Base-by-base conservation (phyloP, 2,113 vertebrate species). In the Strigops habroptila region DNA sequence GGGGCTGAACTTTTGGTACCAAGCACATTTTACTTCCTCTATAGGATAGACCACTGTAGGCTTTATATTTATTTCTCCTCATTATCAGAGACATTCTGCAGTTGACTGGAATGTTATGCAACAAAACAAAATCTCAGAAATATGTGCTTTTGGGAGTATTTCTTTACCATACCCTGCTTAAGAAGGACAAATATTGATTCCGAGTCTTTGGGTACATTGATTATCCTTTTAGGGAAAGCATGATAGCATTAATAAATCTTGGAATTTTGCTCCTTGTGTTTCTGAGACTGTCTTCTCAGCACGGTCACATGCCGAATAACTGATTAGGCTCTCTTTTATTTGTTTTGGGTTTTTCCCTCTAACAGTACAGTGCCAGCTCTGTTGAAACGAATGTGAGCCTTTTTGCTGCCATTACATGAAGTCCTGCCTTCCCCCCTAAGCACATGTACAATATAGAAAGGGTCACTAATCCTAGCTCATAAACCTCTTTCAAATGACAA, bases 181-280 rank as follows among this genome's bases (percentile, higher is more conserved):
- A 89, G 93, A 89, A 89, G 77, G 77, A 87, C 59, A 91, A 93
- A 86, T 91, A 93, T 89, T 79, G 88, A 94, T 93, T 86, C 44
- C 65, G 77, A 94, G 92, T 70, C 86, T 94, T 94, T 67, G 86
- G 90, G 70, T 73, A 30, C 74, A 93, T 92, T 0, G 44, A 87
- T 94, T 96, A 93, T 91, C 86, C 73, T 94, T 96, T 96, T 93
- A 94, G 83, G 83, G 77, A 92, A 95, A 91, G 57, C 80, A 73
- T 27, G 48, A 79, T 88, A 65, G 51, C 74, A 44, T 79, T 92
- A 84, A 92, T 93, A 96, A 94, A 95, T 89, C 92, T 71, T 91
- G 88, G 73, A 91, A 93, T 88, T 90, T 64, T 92, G 68, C 69
- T 93, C n/a, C 60, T 43, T 78, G 39, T 77, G 25, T 86, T 93